A percentile compares a stretch with the other conserved stretches of the same genome.
These are phyloP conservation scores for Oreochromis aureus DNA, from an alignment of 2,113 vertebrate genomes.

Conservation along the genomic window DNA sequence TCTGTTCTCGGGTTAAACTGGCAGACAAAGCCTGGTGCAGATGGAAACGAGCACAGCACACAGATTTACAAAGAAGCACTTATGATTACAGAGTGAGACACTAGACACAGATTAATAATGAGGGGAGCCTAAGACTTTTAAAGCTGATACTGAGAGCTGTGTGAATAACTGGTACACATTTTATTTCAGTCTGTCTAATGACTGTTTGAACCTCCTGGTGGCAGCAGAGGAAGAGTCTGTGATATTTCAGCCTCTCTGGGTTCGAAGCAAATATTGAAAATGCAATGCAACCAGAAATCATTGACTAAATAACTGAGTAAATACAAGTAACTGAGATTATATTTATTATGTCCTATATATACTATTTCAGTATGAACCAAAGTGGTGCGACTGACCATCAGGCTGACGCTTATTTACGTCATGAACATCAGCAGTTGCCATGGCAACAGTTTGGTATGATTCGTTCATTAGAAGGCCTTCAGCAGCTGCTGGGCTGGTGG, in stretches of 20 bases:
- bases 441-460: not conserved
- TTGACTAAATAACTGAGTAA: not conserved
- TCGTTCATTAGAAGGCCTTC: not conserved
- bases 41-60: not conserved
- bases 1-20: conserved; percentile 74
- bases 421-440: not conserved
- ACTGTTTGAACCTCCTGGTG: not conserved
- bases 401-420: not conserved
- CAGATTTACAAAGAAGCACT: not conserved
- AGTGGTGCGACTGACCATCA: not conserved
- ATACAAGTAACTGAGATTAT: not conserved
- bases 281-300: not conserved
- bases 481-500: not conserved
- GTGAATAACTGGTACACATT: not conserved
- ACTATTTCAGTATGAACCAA: not conserved
- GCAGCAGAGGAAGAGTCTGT: not conserved
- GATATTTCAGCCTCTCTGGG: not conserved
- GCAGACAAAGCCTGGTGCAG: conserved; percentile 66
- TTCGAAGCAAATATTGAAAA: not conserved
- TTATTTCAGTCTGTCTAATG: not conserved
- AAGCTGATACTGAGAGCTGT: not conserved
- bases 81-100: not conserved
- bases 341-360: not conserved
- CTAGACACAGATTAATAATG: not conserved
- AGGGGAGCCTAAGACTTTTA: not conserved